A percentile compares a stretch with the other conserved stretches of the same genome.
Conservation (phyloP, 2,888 invertebrate species). For the Mythimna vitellina region DNA sequence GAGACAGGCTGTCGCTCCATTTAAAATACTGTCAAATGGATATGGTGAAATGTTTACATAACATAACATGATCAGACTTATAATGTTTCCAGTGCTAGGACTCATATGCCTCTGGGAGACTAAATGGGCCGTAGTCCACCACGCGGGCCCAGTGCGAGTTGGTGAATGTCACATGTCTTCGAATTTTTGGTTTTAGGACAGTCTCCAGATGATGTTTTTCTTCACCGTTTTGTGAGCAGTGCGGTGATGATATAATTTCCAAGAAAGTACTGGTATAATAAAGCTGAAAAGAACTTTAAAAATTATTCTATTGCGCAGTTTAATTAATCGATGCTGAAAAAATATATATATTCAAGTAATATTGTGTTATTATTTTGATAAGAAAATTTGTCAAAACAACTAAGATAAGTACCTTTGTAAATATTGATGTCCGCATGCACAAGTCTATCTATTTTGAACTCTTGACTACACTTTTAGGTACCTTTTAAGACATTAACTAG, state of each 20-base stretch:
- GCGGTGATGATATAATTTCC: neutral
- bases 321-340: conserved; percentile 3
- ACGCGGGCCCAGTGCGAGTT: no score
- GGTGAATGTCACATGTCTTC: no score
- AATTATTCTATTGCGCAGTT: neutral
- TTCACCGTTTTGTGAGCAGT: no score
- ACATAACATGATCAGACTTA: no score
- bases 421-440: conserved; percentile 3
- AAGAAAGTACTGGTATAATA: neutral
- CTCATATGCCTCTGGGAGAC: no score
- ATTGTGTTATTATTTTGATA: conserved; percentile 38
- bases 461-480: neutral
- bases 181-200: no score
- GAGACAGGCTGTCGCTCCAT: neutral
- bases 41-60: no score
- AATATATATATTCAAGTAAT: neutral
- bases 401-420: conserved; percentile 13
- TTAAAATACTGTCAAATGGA: neutral
- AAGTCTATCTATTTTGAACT: conserved; percentile 10
- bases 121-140: no score
- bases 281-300: conserved; percentile 1
- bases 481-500: neutral
- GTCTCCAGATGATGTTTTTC: no score
- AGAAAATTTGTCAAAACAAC: conserved; percentile 13
- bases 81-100: no score